These are phyloP conservation scores for Drosophila sproati DNA, from an alignment of 1,140 invertebrate genomes.

Conservation along the genomic window DNA sequence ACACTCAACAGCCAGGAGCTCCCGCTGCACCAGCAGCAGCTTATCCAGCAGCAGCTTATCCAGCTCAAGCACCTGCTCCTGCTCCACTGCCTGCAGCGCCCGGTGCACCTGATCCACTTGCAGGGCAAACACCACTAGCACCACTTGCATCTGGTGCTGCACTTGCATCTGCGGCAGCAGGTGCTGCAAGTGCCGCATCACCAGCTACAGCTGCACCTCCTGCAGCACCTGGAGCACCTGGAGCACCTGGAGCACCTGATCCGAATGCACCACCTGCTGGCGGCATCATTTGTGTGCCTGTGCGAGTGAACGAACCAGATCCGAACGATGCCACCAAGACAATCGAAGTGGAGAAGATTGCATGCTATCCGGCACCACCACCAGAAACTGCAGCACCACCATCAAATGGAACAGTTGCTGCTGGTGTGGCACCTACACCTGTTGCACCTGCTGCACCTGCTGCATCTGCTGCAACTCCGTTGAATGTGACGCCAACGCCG, in stretches of 20 bases:
- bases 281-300: constrained; percentile 73
- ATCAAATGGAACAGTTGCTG: constrained; percentile 29
- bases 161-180: constrained; percentile 39
- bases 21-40: constrained; percentile 76
- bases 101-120: constrained; percentile 52
- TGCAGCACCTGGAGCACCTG: constrained; percentile 37
- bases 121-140: constrained; percentile 69
- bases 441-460: constrained; percentile 1
- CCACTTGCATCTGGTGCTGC: constrained; percentile 1
- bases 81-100: constrained; percentile 68
- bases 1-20: constrained; percentile 30
- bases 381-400: constrained; percentile 52
- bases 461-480: constrained; percentile 58
- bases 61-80: constrained; percentile 41
- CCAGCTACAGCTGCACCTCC: constrained; percentile 29
- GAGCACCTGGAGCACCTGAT: constrained; percentile 42
- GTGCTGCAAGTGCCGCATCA: constrained; percentile 85
- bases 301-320: constrained; percentile 74
- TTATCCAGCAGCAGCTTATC: constrained; percentile 68
- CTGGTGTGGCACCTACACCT: not conserved
- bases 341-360: constrained; percentile 77
- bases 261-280: constrained; percentile 50
- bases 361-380: constrained; percentile 78
- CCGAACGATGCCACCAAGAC: constrained; percentile 74
- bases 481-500: constrained; percentile 52